Conservation (phyloP, 1,140 invertebrate genomes). For the Dendrolimus punctatus region DNA sequence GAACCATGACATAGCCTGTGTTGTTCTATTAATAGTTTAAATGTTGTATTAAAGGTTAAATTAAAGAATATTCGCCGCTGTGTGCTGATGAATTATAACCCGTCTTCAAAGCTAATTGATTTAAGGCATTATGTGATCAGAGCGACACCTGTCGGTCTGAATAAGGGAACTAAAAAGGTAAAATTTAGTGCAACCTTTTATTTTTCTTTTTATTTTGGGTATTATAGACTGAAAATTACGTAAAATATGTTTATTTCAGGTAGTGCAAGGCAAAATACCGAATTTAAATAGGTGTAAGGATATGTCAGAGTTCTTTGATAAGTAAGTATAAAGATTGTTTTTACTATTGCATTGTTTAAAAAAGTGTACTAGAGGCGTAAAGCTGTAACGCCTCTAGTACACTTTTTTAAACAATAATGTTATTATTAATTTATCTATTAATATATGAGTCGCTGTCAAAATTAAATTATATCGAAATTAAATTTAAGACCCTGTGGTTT, state of each 20-base stretch:
- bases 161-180: slow-evolving; percentile 92
- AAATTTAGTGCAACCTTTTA: background rate
- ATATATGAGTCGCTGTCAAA: too few relatives aligned
- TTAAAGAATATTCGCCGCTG: slow-evolving; percentile 91
- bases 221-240: background rate
- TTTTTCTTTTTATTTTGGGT: slow-evolving; percentile 5
- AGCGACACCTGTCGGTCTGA: slow-evolving; percentile 89
- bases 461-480: too few relatives aligned
- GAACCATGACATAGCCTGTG: too few relatives aligned
- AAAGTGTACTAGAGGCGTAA: too few relatives aligned
- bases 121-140: slow-evolving; percentile 94
- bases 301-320: slow-evolving; percentile 92
- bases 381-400: too few relatives aligned
- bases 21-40: slow-evolving; percentile 2
- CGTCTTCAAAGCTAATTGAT: slow-evolving; percentile 89
- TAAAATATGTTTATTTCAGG: slow-evolving; percentile 31
- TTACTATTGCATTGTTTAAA: background rate
- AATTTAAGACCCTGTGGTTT: too few relatives aligned
- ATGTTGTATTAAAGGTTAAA: slow-evolving; percentile 77
- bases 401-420: too few relatives aligned
- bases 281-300: slow-evolving; percentile 91
- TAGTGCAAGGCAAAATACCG: slow-evolving; percentile 92
- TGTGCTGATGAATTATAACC: slow-evolving; percentile 93
- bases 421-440: too few relatives aligned
- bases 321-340: slow-evolving; percentile 71